A percentile compares a stretch with the other conserved stretches of the same genome.
Conservation (phyloP, 2,113 vertebrate species). For the Upupa epops region DNA sequence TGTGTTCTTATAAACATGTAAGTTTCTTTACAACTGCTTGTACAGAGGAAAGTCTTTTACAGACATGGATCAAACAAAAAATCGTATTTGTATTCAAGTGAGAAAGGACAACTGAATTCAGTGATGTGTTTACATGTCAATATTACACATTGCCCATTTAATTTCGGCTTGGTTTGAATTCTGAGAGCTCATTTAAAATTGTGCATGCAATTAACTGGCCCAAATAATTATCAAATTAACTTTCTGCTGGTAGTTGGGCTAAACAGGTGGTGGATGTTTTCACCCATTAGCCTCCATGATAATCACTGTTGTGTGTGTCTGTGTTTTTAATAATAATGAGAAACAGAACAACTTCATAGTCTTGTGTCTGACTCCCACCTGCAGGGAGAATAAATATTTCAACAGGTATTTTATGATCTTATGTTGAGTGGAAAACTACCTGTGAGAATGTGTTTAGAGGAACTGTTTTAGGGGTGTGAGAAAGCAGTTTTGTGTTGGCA, state of each 20-base stretch:
- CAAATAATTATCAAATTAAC: not conserved
- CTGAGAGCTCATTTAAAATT: not conserved
- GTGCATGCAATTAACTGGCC: not conserved
- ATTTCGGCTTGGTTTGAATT: not conserved
- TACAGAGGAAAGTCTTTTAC: not conserved
- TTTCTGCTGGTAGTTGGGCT: rapidly evolving
- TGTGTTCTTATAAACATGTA: too few species aligned
- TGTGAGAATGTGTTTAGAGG: not conserved
- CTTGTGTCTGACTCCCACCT: rapidly evolving
- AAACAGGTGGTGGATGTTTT: not conserved
- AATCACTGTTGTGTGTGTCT: not conserved
- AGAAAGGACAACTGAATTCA: not conserved
- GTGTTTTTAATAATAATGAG: not conserved
- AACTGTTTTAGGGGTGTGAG: not conserved
- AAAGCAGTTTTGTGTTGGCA: not conserved
- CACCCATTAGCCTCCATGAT: not conserved
- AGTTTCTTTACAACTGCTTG: too few species aligned
- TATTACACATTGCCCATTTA: not conserved
- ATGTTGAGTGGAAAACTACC: not conserved
- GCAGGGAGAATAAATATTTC: not conserved
- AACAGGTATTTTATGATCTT: not conserved
- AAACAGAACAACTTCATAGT: not conserved
- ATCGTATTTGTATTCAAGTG: not conserved
- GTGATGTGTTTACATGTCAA: not conserved
- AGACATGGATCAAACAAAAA: not conserved